Conservation (phyloP, 1,140 invertebrate species). For the Drosophila micromelanica region DNA sequence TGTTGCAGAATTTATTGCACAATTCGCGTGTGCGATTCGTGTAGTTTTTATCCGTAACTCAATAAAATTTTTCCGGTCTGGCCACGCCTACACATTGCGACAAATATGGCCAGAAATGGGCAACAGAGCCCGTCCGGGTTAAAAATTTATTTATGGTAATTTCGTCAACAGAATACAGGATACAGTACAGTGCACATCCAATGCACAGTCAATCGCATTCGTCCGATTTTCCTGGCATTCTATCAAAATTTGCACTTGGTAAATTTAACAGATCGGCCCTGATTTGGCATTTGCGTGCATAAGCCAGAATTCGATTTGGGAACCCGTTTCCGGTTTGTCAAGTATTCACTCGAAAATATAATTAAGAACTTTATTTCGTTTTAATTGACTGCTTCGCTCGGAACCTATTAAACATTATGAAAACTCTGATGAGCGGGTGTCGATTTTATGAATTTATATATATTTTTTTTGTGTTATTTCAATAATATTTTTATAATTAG, state of each 20-base stretch:
- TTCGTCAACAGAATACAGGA: conserved; percentile 49
- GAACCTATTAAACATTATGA: conserved; percentile 51
- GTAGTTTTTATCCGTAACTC: conserved; percentile 51
- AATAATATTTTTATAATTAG: conserved; percentile 70
- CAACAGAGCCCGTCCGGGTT: conserved; percentile 12
- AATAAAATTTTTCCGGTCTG: conserved; percentile 60
- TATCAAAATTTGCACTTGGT: conserved; percentile 63
- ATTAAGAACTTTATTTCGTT: conserved; percentile 66
- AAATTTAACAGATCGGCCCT: conserved; percentile 67
- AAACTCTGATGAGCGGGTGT: conserved; percentile 6
- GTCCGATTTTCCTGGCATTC: conserved; percentile 50
- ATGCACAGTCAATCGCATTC: conserved; percentile 23
- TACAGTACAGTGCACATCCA: background rate
- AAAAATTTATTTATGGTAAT: conserved; percentile 79
- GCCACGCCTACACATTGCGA: conserved; percentile 34
- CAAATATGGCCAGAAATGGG: conserved; percentile 44
- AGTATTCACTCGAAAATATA: conserved; percentile 46
- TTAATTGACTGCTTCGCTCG: conserved; percentile 54
- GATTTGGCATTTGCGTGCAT: conserved; percentile 52
- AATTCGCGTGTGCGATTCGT: conserved; percentile 1
- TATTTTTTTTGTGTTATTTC: background rate
- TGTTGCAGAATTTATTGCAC: conserved; percentile 71
- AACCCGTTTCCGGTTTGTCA: conserved; percentile 7
- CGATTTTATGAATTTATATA: background rate
- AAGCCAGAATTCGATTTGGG: conserved; percentile 29